Percentiles rank a stretch among this genome's conserved stretches.
phyloP scores from a whole-genome alignment of 2,113 vertebrate species.

The Cyphomyrus plagiostoma region DNA sequence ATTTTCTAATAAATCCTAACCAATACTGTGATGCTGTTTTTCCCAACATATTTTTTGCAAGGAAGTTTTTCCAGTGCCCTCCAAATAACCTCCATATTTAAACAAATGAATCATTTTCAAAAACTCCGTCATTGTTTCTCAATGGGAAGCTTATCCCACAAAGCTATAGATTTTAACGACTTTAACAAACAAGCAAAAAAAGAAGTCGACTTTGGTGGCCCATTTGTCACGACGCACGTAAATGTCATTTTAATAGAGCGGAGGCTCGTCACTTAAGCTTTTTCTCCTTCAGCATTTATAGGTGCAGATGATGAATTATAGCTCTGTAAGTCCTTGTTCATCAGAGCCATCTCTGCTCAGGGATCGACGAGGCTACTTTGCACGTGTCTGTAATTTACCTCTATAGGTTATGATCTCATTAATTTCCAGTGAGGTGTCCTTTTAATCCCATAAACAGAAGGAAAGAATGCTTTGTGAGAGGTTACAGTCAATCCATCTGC shows the following conservation, averaged over 20 bases:
- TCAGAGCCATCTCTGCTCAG: not conserved
- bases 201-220: not conserved
- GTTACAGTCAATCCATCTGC: not conserved
- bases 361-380: not conserved
- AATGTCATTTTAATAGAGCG: slow-evolving; percentile 9
- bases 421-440: not conserved
- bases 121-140: not conserved
- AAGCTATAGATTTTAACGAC: not conserved
- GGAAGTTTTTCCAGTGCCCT: not conserved
- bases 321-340: not conserved
- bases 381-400: not conserved
- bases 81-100: not conserved
- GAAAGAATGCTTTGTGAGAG: not conserved
- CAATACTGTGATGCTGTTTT: not conserved
- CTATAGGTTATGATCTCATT: not conserved
- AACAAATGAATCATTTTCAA: not conserved
- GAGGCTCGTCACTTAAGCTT: not conserved
- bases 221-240: not conserved
- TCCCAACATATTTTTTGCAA: not conserved
- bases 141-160: not conserved
- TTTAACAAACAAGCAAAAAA: not conserved
- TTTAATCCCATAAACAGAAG: not conserved
- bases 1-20: not conserved
- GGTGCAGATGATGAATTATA: slow-evolving; percentile 5
- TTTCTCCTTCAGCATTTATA: not conserved